Conservation (phyloP, 2,113 vertebrate species). For the Meriones unguiculatus region DNA sequence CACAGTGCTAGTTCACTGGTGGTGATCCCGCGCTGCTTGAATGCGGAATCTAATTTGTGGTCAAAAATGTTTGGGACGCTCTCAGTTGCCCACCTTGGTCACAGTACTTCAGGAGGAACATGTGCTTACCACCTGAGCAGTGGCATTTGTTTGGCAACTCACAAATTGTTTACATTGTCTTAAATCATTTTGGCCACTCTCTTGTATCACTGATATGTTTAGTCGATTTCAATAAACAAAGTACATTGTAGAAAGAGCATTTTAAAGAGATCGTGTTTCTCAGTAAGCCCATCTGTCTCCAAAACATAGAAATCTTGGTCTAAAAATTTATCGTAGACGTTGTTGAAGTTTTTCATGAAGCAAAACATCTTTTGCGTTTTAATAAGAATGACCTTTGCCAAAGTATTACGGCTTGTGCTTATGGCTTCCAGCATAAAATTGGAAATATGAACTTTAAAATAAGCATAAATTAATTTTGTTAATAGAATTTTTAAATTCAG, state of each 20-base stretch:
- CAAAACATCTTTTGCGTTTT: not conserved
- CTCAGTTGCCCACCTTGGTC: not conserved
- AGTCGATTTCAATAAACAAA: not conserved
- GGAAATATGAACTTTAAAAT: not conserved
- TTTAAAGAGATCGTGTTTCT: not conserved
- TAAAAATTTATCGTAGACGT: not conserved
- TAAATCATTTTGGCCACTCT: not conserved
- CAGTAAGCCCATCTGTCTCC: rapidly evolving
- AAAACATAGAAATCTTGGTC: not conserved
- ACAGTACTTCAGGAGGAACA: not conserved
- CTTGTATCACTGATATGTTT: not conserved
- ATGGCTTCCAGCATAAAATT: not conserved
- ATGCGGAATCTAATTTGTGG: not conserved
- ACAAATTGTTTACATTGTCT: not conserved
- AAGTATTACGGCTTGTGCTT: not conserved
- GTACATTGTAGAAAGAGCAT: not conserved
- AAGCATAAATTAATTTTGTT: not conserved
- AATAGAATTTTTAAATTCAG: not conserved
- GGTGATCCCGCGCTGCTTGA: not conserved
- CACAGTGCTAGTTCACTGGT: not conserved
- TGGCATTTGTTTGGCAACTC: not conserved
- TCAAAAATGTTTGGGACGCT: no score
- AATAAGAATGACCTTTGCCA: not conserved
- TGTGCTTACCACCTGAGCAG: not conserved
- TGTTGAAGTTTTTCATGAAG: not conserved